These are phyloP conservation scores for Leptinotarsa texana DNA, from an alignment of 1,140 invertebrate species.

Conservation along the genomic window DNA sequence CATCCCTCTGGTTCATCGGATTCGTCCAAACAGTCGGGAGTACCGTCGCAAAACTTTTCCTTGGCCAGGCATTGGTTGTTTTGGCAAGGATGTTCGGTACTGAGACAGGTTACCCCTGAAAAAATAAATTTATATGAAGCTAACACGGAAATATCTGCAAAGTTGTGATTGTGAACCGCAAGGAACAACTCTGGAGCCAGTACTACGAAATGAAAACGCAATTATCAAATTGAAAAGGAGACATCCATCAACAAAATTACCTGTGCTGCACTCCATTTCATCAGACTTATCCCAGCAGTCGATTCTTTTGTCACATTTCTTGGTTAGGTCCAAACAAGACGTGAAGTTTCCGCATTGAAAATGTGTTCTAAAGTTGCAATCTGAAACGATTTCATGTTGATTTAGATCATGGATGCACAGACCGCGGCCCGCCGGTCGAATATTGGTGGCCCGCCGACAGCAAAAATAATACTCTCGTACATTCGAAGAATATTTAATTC, in stretches of 20 bases:
- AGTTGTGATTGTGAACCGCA: not conserved
- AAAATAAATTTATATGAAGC: not conserved
- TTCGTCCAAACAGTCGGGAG: constrained; percentile 65
- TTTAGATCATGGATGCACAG: too few species aligned
- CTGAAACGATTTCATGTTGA: constrained; percentile 56
- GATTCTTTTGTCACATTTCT: constrained; percentile 72
- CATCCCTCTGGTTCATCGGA: constrained; percentile 70
- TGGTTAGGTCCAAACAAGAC: constrained; percentile 71
- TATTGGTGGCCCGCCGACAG: too few species aligned
- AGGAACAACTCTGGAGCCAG: too few species aligned
- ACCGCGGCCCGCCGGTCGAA: too few species aligned
- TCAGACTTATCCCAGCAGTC: constrained; percentile 82
- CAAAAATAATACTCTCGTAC: too few species aligned
- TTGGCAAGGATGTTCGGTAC: constrained; percentile 61
- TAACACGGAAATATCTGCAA: too few species aligned
- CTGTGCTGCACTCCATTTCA: constrained; percentile 74
- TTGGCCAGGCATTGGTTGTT: constrained; percentile 66
- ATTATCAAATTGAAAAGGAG: too few species aligned
- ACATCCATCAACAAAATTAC: constrained; percentile 52
- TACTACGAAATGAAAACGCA: too few species aligned
- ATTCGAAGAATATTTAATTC: too few species aligned
- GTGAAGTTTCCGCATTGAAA: constrained; percentile 79
- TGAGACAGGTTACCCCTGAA: not conserved
- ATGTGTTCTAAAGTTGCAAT: constrained; percentile 69
- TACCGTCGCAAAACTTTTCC: constrained; percentile 67